phyloP scores from a whole-genome alignment of 2,797 vertebrate species.

The Oreortyx pictus region DNA sequence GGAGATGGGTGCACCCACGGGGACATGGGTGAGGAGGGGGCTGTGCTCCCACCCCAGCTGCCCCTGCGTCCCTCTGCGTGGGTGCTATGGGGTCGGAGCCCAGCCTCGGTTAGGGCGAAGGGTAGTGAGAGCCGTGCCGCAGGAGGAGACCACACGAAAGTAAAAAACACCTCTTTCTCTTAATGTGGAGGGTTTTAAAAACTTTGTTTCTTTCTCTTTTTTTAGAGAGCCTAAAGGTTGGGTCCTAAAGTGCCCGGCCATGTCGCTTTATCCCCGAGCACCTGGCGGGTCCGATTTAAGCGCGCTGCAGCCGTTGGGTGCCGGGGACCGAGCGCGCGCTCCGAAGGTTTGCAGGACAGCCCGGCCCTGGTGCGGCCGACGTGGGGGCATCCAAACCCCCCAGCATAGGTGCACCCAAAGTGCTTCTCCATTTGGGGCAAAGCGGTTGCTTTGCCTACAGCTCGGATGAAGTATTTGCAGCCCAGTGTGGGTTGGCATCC shows the following conservation, averaged over 20 bases:
- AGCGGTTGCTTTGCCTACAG: background rate
- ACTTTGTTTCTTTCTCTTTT: conserved; percentile 75
- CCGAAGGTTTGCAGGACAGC: conserved; percentile 50
- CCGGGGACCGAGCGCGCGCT: conserved; percentile 33
- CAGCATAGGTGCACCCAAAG: background rate
- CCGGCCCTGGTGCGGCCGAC: accelerated
- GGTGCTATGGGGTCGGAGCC: background rate
- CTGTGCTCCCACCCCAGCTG: background rate
- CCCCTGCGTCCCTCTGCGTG: background rate
- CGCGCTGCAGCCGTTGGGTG: conserved; percentile 49
- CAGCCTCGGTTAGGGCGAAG: background rate
- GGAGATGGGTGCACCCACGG: accelerated
- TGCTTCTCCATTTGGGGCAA: background rate
- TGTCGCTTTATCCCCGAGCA: conserved; percentile 52
- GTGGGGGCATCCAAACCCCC: background rate
- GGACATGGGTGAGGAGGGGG: background rate
- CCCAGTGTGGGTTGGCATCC: background rate
- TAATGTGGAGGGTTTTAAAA: conserved; percentile 65
- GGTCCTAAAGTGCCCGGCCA: conserved; percentile 61
- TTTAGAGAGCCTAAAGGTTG: conserved; percentile 74
- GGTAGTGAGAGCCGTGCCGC: background rate
- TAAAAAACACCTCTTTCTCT: background rate
- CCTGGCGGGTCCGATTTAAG: conserved; percentile 58
- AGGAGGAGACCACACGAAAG: background rate
- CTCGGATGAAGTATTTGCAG: accelerated